Conservation (phyloP, 2,113 vertebrate species). For the Globicephala melas region DNA sequence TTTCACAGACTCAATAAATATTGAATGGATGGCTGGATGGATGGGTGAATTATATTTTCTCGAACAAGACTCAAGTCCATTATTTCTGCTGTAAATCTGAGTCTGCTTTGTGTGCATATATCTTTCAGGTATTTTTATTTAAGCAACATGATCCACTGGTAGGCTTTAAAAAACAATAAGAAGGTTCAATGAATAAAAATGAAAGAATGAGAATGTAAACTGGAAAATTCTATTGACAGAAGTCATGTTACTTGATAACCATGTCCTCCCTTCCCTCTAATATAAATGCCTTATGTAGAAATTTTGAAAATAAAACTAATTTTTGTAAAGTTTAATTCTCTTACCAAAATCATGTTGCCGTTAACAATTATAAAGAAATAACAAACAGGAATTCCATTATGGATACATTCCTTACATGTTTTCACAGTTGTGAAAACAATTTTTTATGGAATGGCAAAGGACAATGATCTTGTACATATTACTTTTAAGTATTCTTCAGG, state of each 20-base stretch:
- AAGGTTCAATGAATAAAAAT: background rate
- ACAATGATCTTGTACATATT: background rate
- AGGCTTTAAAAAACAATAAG: background rate
- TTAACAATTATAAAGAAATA: background rate
- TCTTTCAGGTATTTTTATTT: constrained; percentile 45
- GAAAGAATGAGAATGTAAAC: background rate
- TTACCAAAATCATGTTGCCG: constrained; percentile 7
- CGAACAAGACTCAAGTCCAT: background rate
- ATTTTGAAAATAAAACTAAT: constrained; percentile 39
- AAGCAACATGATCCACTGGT: constrained; percentile 2
- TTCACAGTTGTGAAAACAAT: background rate
- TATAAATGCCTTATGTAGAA: background rate
- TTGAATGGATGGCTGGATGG: background rate
- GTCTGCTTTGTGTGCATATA: background rate
- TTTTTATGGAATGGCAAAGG: background rate
- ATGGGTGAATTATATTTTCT: constrained; percentile 11
- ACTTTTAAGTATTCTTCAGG: constrained; percentile 14
- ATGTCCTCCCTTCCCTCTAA: background rate
- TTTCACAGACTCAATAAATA: constrained; percentile 13
- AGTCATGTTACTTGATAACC: background rate
- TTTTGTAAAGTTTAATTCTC: background rate
- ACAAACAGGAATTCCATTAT: background rate
- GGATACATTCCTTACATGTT: background rate
- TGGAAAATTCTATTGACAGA: background rate
- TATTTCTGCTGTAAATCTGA: background rate